These are phyloP conservation scores for Gobionotothen gibberifrons DNA, from an alignment of 2,797 vertebrate species.

Conservation along the genomic window DNA sequence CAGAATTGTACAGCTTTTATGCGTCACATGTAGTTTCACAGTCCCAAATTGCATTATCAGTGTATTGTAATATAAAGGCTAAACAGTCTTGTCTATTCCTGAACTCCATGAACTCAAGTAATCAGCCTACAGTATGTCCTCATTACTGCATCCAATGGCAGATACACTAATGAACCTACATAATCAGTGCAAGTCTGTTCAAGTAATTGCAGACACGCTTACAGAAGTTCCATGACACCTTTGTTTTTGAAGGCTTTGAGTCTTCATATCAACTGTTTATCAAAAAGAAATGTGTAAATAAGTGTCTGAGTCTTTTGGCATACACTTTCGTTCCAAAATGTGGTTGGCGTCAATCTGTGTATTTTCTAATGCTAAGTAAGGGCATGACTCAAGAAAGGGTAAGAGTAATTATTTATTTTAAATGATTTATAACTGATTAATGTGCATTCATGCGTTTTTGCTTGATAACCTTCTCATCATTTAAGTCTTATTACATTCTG, in stretches of 20 bases:
- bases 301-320: not conserved
- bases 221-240: conserved; percentile 26
- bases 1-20: conserved; percentile 25
- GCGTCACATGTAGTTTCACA: conserved; percentile 28
- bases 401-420: not conserved
- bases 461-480: not conserved
- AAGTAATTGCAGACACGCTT: conserved; percentile 13
- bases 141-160: conserved; percentile 46
- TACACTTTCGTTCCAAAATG: not conserved
- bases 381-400: not conserved
- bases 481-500: not conserved
- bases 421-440: not conserved
- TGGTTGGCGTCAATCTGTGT: conserved; percentile 1
- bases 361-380: conserved; percentile 3
- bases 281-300: too few relatives aligned
- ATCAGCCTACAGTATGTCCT: conserved; percentile 39
- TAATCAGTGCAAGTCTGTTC: conserved; percentile 39
- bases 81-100: not conserved
- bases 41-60: conserved; percentile 14
- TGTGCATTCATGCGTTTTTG: not conserved
- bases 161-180: conserved; percentile 51
- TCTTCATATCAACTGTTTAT: not conserved
- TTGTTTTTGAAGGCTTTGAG: conserved; percentile 1
- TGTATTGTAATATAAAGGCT: conserved; percentile 8
- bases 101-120: conserved; percentile 52